Evolutionary conservation across 1,140 invertebrate genomes (phyloP).

Genomic region (Lanistes nyassanus): DNA sequence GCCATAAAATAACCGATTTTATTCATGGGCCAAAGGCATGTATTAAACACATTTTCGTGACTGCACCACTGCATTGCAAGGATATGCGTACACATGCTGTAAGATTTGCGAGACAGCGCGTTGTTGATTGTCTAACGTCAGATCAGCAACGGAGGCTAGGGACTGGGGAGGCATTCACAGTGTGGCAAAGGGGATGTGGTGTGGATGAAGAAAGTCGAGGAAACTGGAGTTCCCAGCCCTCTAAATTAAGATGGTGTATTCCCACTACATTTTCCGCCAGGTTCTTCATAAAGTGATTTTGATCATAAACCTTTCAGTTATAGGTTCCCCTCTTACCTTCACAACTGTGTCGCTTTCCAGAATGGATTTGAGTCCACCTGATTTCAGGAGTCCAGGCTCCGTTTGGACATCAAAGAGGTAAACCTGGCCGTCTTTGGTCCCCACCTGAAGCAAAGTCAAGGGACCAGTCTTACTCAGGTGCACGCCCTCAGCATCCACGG

Average conservation of each 20-base stretch:
- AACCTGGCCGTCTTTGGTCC: conserved; percentile 75
- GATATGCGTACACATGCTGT: too few species aligned
- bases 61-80: too few species aligned
- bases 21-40: too few species aligned
- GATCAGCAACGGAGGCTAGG: background rate
- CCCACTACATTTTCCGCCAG: background rate
- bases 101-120: too few species aligned
- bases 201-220: background rate
- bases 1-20: too few species aligned
- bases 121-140: too few species aligned
- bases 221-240: background rate
- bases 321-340: conserved; percentile 74
- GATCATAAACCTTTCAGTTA: conserved; percentile 18
- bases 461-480: conserved; percentile 76
- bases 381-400: conserved; percentile 74
- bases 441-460: conserved; percentile 87
- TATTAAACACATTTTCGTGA: too few species aligned
- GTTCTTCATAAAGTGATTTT: background rate
- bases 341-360: conserved; percentile 84
- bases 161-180: background rate
- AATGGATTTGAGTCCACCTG: conserved; percentile 82
- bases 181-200: background rate
- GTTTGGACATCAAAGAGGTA: conserved; percentile 88
- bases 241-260: too few species aligned
- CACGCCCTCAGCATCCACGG: too few species aligned